Evolutionary conservation across 1,140 invertebrate genomes (phyloP), one percentile per base, ranked within the genome.

Genomic region (Hormaphis cornu): DNA sequence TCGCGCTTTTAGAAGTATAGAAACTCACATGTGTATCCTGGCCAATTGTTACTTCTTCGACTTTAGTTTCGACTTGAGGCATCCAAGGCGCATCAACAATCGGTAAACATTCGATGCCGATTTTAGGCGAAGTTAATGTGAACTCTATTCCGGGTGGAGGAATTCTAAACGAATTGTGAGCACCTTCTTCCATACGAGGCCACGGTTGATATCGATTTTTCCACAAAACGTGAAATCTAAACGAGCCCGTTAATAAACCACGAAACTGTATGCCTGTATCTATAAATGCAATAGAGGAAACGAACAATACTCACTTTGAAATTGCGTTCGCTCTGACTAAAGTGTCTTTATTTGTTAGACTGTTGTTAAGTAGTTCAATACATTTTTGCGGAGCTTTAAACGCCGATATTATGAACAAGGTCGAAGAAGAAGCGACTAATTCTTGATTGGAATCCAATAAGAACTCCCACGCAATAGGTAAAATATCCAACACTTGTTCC

Each of bases 71-170:
- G 16, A 94, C 91, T 76, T 95, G 88, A 2, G 97, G 93, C 85
- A 94, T 93, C 97, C 97, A 99, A 0, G 97, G 96, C 20, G 97
- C 95, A 82, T 99, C 97, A 0, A 98, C 92, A 2, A 98, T 93
- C 2, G 92, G 89, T 70, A 94, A 80, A 33, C 89, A 92, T 78
- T 96, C 93, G 24, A 94, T 91, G 7, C 97, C 97, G 73, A 99
- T 98, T 79, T 97, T 96, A 0, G 97, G 97, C 0, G 96, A 99
- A 0, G 97, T 97, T 18, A 99, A 79, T 1, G 96, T 99, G 76
- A 99, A 99, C 76, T 99, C 97, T 72, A 99, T 99, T 22, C 93
- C 92, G 0, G 97, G 96, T 0, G 97, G 97, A 6, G 96, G 95
- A 0, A 98, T 89, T 82, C 98, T 99, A 75, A 99, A 98, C 0